Percentiles rank a stretch among this genome's conserved stretches.
phyloP scores from a whole-genome alignment of 2,888 invertebrate genomes.

The Tipula vernalis region DNA sequence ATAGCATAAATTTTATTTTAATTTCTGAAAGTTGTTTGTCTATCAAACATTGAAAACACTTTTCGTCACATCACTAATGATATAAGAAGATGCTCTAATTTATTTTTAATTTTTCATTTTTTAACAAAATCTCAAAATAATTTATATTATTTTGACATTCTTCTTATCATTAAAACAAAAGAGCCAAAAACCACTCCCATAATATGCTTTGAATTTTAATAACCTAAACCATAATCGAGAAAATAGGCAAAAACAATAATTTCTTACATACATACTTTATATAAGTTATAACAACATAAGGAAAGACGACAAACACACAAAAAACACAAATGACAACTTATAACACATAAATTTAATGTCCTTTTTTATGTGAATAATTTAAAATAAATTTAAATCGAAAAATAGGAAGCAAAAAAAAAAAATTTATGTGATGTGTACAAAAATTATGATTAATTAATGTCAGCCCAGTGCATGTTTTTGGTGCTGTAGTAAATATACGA shows the following conservation, averaged over 20 bases:
- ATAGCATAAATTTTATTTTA: not conserved
- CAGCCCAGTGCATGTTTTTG: not conserved
- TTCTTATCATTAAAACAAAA: not conserved
- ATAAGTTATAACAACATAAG: not conserved
- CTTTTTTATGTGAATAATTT: conserved; percentile 4
- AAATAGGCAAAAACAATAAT: not conserved
- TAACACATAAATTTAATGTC: not conserved
- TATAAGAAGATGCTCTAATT: not conserved
- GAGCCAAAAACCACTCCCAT: not conserved
- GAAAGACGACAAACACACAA: not conserved
- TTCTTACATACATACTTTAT: not conserved
- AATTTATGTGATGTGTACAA: not conserved
- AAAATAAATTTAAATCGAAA: not conserved
- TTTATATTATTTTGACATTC: not conserved
- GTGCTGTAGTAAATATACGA: not conserved
- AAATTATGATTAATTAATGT: not conserved
- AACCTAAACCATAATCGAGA: not conserved
- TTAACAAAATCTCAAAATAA: not conserved
- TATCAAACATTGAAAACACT: not conserved
- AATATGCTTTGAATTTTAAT: not conserved
- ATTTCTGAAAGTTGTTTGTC: not conserved
- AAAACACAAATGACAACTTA: not conserved
- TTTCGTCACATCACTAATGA: not conserved
- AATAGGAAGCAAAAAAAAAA: not conserved
- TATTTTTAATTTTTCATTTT: not conserved